Conservation (phyloP, 2,888 invertebrate species). For the Amiota mariae region DNA sequence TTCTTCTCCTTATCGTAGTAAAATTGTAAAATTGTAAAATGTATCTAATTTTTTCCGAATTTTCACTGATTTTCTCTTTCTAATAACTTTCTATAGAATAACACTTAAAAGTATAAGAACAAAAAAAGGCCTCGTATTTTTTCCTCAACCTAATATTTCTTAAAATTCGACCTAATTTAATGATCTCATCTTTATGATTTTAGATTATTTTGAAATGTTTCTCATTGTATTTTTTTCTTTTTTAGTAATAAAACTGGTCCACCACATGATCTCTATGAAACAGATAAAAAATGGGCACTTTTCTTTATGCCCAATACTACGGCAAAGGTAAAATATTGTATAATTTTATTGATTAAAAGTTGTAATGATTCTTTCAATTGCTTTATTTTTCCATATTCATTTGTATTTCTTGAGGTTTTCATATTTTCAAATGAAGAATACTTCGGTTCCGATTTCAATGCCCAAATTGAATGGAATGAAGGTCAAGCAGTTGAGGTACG, state of each 20-base stretch:
- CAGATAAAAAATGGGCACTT: slow-evolving; percentile 73
- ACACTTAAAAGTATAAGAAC: no score
- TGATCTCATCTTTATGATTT: no score
- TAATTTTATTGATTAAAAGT: neutral
- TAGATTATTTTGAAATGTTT: no score
- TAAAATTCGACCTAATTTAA: neutral
- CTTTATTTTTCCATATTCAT: neutral
- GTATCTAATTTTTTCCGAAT: no score
- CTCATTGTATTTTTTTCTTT: neutral
- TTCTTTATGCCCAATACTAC: slow-evolving; percentile 68
- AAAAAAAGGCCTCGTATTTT: no score
- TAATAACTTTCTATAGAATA: no score
- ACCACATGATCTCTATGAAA: slow-evolving; percentile 72
- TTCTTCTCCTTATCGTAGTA: no score
- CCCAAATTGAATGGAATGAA: slow-evolving; percentile 82
- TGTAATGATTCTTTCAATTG: neutral
- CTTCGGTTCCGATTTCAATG: slow-evolving; percentile 80
- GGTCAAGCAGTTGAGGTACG: slow-evolving; percentile 69
- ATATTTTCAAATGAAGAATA: slow-evolving; percentile 81
- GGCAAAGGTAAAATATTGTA: slow-evolving; percentile 52
- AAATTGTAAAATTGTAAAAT: no score
- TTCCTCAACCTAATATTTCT: neutral
- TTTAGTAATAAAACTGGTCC: slow-evolving; percentile 58
- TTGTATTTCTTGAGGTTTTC: slow-evolving; percentile 67
- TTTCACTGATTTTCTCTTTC: no score